These are phyloP conservation scores for Panthera uncia DNA, from an alignment of 2,113 vertebrate species.

Conservation along the genomic window DNA sequence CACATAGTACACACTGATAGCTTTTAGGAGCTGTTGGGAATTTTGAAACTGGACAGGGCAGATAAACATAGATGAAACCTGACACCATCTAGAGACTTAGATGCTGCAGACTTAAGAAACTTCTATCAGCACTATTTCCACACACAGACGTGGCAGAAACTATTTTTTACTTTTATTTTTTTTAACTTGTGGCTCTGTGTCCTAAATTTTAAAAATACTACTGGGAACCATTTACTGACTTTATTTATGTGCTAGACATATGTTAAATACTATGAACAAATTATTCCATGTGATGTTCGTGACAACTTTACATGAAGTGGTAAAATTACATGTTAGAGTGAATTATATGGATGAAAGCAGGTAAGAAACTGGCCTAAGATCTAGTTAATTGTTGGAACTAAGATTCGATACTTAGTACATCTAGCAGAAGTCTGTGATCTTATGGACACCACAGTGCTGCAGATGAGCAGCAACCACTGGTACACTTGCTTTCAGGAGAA, in stretches of 20 bases:
- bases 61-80: background rate
- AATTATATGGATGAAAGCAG: background rate
- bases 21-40: background rate
- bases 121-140: background rate
- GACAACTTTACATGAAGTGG: background rate
- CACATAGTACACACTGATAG: background rate
- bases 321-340: background rate
- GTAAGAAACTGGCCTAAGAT: background rate
- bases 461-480: background rate
- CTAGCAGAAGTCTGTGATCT: background rate
- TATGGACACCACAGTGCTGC: rapidly evolving
- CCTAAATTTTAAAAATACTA: background rate
- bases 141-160: background rate
- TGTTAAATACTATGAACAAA: background rate
- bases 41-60: background rate
- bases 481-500: background rate
- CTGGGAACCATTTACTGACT: background rate
- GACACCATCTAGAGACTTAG: background rate
- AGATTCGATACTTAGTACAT: background rate
- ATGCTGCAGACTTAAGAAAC: background rate
- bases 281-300: background rate
- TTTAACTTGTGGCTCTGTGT: background rate
- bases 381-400: background rate
- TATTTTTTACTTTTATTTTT: background rate
- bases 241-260: background rate